These are phyloP conservation scores for Aphrocallistes beatrix DNA, from an alignment of 37 sponge, comb jelly and placozoan genomes.

Conservation along the genomic window DNA sequence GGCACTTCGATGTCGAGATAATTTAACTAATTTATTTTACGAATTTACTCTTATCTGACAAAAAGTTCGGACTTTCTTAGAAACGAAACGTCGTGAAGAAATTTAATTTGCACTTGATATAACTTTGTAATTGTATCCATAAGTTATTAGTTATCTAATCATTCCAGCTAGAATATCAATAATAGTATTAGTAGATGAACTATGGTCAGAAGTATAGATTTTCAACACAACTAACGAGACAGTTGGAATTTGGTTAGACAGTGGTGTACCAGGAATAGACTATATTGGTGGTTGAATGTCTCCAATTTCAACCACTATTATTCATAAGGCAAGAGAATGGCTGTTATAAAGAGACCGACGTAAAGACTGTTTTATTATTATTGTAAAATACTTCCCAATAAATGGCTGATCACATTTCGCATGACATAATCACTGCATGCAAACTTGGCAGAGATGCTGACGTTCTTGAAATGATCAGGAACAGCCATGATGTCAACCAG, in stretches of 20 bases:
- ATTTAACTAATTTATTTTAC: too few species aligned
- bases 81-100: too few species aligned
- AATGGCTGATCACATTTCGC: background rate
- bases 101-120: too few species aligned
- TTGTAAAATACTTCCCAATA: background rate
- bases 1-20: too few species aligned
- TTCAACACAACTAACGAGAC: background rate
- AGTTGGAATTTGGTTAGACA: background rate
- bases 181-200: too few species aligned
- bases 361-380: background rate
- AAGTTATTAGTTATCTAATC: too few species aligned
- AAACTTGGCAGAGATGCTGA: background rate
- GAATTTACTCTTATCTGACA: too few species aligned
- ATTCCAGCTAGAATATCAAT: too few species aligned
- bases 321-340: background rate
- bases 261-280: background rate
- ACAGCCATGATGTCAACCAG: background rate
- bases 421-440: background rate
- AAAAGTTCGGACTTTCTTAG: too few species aligned
- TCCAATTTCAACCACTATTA: conserved; percentile 1
- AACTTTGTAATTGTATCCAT: too few species aligned
- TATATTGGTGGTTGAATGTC: background rate
- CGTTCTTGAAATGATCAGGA: background rate
- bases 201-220: background rate
- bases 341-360: conserved; percentile 2